These are phyloP conservation scores for Gasteruption jaculator DNA, from an alignment of 2,888 invertebrate genomes.

Conservation along the genomic window DNA sequence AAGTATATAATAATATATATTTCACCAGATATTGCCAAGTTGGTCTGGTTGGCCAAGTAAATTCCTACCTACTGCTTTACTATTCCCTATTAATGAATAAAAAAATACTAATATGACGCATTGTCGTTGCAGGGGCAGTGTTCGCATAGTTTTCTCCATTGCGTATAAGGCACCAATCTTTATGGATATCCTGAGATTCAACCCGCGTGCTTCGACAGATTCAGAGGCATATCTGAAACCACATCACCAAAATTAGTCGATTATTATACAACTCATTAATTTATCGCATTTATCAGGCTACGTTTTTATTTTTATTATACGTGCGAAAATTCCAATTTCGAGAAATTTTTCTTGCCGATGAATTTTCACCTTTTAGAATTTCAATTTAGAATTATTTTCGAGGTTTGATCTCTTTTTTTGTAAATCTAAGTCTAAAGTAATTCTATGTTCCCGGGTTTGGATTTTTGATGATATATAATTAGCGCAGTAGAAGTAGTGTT, in stretches of 20 bases:
- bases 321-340: too few relatives aligned
- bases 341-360: too few relatives aligned
- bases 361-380: too few relatives aligned
- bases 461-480: too few relatives aligned
- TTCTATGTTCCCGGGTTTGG: too few relatives aligned
- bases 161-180: slow-evolving; percentile 45
- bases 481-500: too few relatives aligned
- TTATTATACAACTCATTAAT: not conserved
- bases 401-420: too few relatives aligned
- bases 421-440: too few relatives aligned
- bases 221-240: slow-evolving; percentile 81
- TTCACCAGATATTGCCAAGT: too few relatives aligned
- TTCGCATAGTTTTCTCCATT: slow-evolving; percentile 41
- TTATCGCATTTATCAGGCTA: too few relatives aligned
- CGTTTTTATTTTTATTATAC: too few relatives aligned
- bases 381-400: too few relatives aligned
- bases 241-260: slow-evolving; percentile 15
- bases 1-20: slow-evolving; percentile 33
- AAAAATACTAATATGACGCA: slow-evolving; percentile 51
- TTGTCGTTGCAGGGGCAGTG: slow-evolving; percentile 52
- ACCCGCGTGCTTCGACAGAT: slow-evolving; percentile 79
- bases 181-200: slow-evolving; percentile 53
- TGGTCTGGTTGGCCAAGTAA: slow-evolving; percentile 20
- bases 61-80: slow-evolving; percentile 41
- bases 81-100: slow-evolving; percentile 43